phyloP scores from a whole-genome alignment of 2,113 vertebrate species.

The Tragelaphus strepsiceros region DNA sequence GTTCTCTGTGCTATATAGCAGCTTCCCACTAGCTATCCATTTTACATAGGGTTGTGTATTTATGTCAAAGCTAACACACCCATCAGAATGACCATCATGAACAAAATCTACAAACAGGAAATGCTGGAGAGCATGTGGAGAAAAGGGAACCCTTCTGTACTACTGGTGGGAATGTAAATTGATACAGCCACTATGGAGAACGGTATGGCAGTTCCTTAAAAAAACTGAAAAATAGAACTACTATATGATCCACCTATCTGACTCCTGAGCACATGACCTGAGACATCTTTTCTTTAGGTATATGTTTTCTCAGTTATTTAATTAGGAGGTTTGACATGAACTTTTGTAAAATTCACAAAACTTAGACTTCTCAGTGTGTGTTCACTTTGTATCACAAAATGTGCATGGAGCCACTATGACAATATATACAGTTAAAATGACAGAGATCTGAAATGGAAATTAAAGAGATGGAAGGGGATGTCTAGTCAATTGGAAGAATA shows the following conservation, averaged over 20 bases:
- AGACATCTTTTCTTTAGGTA: too few relatives aligned
- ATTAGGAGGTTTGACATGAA: neutral
- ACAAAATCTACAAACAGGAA: neutral
- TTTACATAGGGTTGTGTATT: neutral
- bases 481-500: neutral
- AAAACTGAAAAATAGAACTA: neutral
- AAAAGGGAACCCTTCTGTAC: neutral
- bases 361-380: neutral
- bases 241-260: rapidly evolving
- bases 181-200: neutral
- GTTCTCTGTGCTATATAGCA: neutral
- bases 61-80: neutral
- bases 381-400: neutral
- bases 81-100: neutral
- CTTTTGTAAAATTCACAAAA: neutral
- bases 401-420: neutral
- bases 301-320: neutral
- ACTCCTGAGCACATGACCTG: neutral
- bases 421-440: neutral
- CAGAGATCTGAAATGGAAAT: neutral
- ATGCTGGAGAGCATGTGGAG: neutral
- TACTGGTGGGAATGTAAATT: neutral
- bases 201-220: neutral
- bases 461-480: neutral
- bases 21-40: neutral